Conservation (phyloP, 2,888 invertebrate species). For the Auanema freiburgensis region DNA sequence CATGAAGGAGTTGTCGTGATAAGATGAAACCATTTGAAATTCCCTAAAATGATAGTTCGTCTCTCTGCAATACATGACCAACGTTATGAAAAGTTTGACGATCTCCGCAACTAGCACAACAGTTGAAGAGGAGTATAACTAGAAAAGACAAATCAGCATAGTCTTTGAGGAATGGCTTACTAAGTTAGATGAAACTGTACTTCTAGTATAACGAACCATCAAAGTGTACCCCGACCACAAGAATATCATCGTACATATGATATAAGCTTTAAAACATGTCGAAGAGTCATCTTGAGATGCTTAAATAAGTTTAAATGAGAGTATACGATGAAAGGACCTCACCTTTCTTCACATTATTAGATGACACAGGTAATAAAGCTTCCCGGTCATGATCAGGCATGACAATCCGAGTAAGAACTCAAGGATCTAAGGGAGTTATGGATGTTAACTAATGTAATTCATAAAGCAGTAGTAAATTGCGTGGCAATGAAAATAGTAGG, state of each 20-base stretch:
- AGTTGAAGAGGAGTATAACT: conserved; percentile 55
- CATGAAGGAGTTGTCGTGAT: not conserved
- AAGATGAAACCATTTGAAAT: conserved; percentile 12
- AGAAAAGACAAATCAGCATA: conserved; percentile 1
- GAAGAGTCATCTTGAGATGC: not conserved
- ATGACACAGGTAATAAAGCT: too few species aligned
- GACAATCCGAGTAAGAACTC: too few species aligned
- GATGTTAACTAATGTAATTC: too few species aligned
- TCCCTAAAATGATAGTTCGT: conserved; percentile 25
- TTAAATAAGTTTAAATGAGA: not conserved
- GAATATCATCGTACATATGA: conserved; percentile 60
- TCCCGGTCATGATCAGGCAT: too few species aligned
- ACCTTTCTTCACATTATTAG: too few species aligned
- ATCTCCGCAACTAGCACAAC: conserved; percentile 62
- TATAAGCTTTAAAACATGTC: conserved; percentile 48
- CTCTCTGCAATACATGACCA: conserved; percentile 49
- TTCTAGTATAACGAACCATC: conserved; percentile 60
- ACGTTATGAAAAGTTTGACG: conserved; percentile 54
- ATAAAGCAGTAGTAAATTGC: too few species aligned
- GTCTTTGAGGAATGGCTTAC: too few species aligned
- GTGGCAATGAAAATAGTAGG: too few species aligned
- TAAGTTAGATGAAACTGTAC: conserved; percentile 31
- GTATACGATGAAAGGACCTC: too few species aligned
- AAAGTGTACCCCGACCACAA: conserved; percentile 64
- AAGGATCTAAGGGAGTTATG: too few species aligned